These are phyloP conservation scores for Epirrhoe tristata DNA, from an alignment of 2,888 invertebrate genomes.

Conservation along the genomic window DNA sequence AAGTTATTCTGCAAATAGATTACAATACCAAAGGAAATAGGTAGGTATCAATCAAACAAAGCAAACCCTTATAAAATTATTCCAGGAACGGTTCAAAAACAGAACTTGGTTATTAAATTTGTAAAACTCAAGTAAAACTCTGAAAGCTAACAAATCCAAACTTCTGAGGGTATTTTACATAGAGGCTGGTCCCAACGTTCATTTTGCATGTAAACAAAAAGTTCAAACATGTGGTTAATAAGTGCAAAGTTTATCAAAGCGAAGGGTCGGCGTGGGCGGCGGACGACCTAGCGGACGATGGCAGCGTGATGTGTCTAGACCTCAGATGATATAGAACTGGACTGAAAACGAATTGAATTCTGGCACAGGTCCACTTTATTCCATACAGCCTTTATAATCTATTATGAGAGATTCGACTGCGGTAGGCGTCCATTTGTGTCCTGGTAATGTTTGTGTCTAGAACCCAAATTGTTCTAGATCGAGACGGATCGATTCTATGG, in stretches of 20 bases:
- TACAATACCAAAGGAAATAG: not conserved
- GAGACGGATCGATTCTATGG: constrained; percentile 67
- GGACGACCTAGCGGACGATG: constrained; percentile 31
- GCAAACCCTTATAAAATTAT: not conserved
- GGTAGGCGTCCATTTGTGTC: not conserved
- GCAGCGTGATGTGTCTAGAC: constrained; percentile 27
- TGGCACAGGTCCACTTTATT: not conserved
- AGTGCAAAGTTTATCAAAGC: constrained; percentile 47
- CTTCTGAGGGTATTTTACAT: constrained; percentile 1
- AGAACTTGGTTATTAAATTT: not conserved
- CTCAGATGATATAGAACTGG: constrained; percentile 13
- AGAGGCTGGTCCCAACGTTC: constrained; percentile 19
- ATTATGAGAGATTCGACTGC: not conserved
- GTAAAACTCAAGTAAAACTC: not conserved
- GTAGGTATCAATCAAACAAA: not conserved
- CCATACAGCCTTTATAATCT: not conserved
- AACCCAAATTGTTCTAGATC: constrained; percentile 32
- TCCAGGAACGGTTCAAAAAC: not conserved
- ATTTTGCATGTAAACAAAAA: constrained; percentile 29
- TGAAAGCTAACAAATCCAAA: constrained; percentile 5
- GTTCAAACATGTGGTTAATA: constrained; percentile 46
- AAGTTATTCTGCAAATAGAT: constrained; percentile 17
- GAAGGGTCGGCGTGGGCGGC: constrained; percentile 50
- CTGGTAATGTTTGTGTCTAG: constrained; percentile 14
- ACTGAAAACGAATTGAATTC: constrained; percentile 4